Evolutionary conservation across 1,140 invertebrate genomes (phyloP), one percentile per base, ranked within the genome.

Genomic region (Tetragonula clypearis): DNA sequence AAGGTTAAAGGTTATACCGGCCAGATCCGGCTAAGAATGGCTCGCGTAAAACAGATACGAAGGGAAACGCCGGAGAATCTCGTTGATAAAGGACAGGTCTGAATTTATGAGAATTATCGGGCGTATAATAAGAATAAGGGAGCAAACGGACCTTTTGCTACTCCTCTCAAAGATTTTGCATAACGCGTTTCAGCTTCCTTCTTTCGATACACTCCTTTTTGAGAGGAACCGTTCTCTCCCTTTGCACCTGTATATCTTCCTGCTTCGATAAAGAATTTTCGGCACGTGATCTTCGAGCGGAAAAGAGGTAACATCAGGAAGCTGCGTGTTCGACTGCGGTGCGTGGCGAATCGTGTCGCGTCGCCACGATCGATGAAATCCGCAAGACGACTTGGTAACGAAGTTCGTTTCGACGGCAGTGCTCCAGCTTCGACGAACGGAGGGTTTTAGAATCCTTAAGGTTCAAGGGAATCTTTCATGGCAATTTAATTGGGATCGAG

Each of bases 21-120:
- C 21, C 58, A 30, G n/a, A 60, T 11, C 30, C 60, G 78, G 35
- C 76, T 86, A 80, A 91, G 85, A 92, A 92, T 88, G 82, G 86
- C 71, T 75, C 85, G 73, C 86, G 90, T 91, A 89, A 91, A 87
- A 90, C 86, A 88, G 87, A 88, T 87, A 89, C 82, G 87, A 90
- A 72, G 87, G 77, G 72, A 78, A 84, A 85, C 56, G 77, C 69
- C 69, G n/a, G n/a, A 84, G 80, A 78, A 81, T 82, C 87, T 88
- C 91, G 91, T 92, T 92, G 92, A 93, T 92, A 91, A 85, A 87
- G 82, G 87, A 86, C 81, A 79, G 71, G 74, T 58, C 68, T 73
- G 81, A 90, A 88, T 92, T 93, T 93, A 92, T 91, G 91, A 85
- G 80, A 89, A 77, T 87, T 88, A 82, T 88, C 84, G 81, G 55